Evolutionary conservation across 1,140 invertebrate genomes (phyloP).

Genomic region (Drepana arcuata): DNA sequence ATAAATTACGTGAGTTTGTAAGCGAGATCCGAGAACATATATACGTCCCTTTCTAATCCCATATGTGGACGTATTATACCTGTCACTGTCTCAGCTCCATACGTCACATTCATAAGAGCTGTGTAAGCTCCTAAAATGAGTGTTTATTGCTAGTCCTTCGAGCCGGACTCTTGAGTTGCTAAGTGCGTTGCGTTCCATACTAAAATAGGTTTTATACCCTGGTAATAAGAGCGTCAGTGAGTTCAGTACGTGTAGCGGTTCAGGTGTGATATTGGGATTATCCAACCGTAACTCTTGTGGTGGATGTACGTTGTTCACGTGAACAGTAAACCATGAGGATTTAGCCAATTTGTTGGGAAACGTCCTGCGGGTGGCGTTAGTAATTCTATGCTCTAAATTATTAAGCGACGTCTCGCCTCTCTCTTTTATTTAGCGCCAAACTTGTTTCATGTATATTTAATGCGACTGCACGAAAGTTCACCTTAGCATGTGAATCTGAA

Average conservation of each 20-base stretch:
- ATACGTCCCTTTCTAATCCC: constrained; percentile 24
- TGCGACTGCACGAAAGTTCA: too few relatives aligned
- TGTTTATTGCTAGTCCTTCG: constrained; percentile 61
- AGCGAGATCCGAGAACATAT: constrained; percentile 7
- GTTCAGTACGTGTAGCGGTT: constrained; percentile 16
- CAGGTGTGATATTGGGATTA: constrained; percentile 51
- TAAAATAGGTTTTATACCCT: constrained; percentile 41
- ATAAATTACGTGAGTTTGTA: constrained; percentile 16
- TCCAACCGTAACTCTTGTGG: constrained; percentile 40
- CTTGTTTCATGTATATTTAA: too few relatives aligned
- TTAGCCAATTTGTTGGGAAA: constrained; percentile 36
- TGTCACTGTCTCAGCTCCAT: constrained; percentile 42
- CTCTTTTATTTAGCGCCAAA: too few relatives aligned
- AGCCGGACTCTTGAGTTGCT: constrained; percentile 34
- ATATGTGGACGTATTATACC: constrained; percentile 22
- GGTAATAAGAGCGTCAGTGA: constrained; percentile 23
- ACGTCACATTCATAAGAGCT: constrained; percentile 47
- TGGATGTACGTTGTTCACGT: constrained; percentile 29
- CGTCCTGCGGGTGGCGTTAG: constrained; percentile 13
- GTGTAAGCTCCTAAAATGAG: constrained; percentile 53
- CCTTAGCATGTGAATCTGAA: too few relatives aligned
- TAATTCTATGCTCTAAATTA: too few relatives aligned
- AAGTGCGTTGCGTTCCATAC: constrained; percentile 14
- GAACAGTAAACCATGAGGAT: constrained; percentile 30
- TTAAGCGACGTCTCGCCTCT: too few relatives aligned